Conservation (phyloP, 2,113 vertebrate species). For the human region DNA sequence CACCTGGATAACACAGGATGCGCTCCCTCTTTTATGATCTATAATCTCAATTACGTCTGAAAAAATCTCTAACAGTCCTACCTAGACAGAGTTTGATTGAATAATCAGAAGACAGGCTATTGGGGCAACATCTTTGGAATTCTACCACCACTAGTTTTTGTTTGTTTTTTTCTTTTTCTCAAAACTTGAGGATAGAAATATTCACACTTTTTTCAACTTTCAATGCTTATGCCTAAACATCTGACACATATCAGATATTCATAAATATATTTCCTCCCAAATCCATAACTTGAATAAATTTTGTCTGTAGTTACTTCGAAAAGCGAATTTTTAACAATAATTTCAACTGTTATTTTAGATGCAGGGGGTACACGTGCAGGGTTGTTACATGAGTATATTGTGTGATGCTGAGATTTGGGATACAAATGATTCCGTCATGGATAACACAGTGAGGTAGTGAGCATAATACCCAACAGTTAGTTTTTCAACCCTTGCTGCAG, state of each 20-base stretch:
- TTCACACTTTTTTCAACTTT: background rate
- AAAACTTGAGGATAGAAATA: background rate
- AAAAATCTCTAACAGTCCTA: background rate
- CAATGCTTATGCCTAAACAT: background rate
- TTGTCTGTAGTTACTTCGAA: background rate
- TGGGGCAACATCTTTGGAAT: background rate
- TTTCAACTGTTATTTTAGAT: too few species aligned
- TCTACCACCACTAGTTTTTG: background rate
- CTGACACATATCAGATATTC: background rate
- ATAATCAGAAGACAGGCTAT: background rate
- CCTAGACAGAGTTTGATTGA: background rate
- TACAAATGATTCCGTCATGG: too few species aligned
- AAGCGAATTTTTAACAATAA: background rate
- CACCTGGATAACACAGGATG: background rate
- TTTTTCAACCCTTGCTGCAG: too few species aligned
- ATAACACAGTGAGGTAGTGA: too few species aligned
- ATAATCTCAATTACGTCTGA: background rate
- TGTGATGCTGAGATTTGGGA: too few species aligned
- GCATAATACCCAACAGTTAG: too few species aligned
- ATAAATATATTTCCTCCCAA: background rate
- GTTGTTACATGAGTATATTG: too few species aligned
- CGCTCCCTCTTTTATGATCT: background rate
- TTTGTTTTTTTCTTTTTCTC: background rate
- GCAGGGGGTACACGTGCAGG: too few species aligned
- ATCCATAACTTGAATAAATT: background rate